These are phyloP conservation scores for Sphaeridia pumilis DNA, from an alignment of 2,888 invertebrate species.

Conservation along the genomic window DNA sequence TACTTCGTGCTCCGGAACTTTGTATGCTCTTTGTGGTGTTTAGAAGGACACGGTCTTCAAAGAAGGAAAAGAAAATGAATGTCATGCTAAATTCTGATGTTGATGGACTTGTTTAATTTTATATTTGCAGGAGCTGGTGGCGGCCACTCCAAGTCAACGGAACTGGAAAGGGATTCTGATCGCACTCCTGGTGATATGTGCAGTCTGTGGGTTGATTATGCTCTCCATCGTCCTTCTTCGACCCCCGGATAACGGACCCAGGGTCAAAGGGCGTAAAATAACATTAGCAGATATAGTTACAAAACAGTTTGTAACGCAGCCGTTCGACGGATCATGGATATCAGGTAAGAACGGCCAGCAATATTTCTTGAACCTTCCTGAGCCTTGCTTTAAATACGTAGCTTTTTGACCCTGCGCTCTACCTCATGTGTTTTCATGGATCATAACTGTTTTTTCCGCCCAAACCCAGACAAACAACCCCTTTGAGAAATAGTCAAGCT, in stretches of 20 bases:
- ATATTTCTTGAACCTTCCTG: no score
- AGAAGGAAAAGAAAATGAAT: no score
- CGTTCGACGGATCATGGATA: constrained; percentile 68
- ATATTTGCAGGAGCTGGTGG: constrained; percentile 68
- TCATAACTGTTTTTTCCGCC: background rate
- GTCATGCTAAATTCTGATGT: no score
- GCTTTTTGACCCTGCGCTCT: no score
- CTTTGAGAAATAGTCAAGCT: background rate
- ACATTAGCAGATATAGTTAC: constrained; percentile 52
- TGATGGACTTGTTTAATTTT: constrained; percentile 14
- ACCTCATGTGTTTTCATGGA: no score
- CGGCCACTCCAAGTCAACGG: constrained; percentile 69
- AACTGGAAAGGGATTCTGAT: constrained; percentile 94
- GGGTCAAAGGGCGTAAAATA: constrained; percentile 56
- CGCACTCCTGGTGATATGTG: constrained; percentile 76
- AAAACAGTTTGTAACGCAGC: constrained; percentile 40
- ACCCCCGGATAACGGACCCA: constrained; percentile 59
- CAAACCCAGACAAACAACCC: background rate
- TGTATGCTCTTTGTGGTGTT: no score
- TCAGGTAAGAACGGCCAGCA: no score
- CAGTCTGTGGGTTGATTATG: constrained; percentile 76
- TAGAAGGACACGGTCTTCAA: no score
- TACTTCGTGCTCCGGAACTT: no score
- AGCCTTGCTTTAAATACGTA: no score
- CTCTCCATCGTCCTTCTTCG: constrained; percentile 83